These are phyloP conservation scores for Scaptomyza flava DNA, from an alignment of 2,888 invertebrate genomes.

Conservation along the genomic window DNA sequence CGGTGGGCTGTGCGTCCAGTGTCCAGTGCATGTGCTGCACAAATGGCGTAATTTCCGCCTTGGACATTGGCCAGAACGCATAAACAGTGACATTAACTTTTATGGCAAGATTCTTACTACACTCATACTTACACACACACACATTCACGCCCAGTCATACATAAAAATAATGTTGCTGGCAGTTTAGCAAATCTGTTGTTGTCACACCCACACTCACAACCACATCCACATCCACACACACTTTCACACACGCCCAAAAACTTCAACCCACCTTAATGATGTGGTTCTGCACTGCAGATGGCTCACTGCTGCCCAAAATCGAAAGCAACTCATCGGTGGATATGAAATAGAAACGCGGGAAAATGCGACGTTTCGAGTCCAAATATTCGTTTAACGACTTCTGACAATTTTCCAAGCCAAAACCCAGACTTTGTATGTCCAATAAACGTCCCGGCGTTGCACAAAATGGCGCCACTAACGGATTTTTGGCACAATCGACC, in stretches of 20 bases:
- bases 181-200: constrained; percentile 80
- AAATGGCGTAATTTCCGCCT: constrained; percentile 77
- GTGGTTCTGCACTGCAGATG: constrained; percentile 94
- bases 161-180: constrained; percentile 79
- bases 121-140: constrained; percentile 19
- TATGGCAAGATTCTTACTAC: constrained; percentile 66
- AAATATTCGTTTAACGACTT: constrained; percentile 96
- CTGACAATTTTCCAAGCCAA: constrained; percentile 94
- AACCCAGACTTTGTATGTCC: constrained; percentile 90
- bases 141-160: constrained; percentile 50
- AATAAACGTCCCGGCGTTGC: constrained; percentile 89
- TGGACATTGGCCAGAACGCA: constrained; percentile 79
- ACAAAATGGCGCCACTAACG: constrained; percentile 92
- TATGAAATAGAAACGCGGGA: constrained; percentile 96
- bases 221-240: constrained; percentile 17
- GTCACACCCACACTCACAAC: constrained; percentile 51
- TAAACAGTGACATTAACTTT: constrained; percentile 81
- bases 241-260: constrained; percentile 21
- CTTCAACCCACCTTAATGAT: constrained; percentile 91
- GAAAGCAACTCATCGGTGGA: constrained; percentile 96
- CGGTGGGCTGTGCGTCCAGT: constrained; percentile 5
- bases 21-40: constrained; percentile 72
- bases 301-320: constrained; percentile 94
- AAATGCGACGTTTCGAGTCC: constrained; percentile 93
- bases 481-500: constrained; percentile 92